These are phyloP conservation scores for Macropodus opercularis DNA, from an alignment of 2,797 vertebrate genomes.

Conservation along the genomic window DNA sequence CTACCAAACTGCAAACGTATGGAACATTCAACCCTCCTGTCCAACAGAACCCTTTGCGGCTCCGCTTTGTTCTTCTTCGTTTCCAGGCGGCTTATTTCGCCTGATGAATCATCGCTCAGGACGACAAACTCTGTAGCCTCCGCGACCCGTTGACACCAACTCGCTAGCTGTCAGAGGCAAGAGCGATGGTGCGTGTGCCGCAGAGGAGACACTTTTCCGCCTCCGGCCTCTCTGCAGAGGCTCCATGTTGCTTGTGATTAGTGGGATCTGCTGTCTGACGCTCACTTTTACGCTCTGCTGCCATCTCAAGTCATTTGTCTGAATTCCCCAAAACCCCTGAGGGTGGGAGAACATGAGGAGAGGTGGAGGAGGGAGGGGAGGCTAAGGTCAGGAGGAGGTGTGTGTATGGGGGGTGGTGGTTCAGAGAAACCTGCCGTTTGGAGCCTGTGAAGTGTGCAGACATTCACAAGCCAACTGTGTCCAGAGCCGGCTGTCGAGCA, in stretches of 20 bases:
- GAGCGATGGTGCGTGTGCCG: constrained; percentile 44
- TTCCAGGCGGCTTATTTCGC: constrained; percentile 60
- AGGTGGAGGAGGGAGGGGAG: constrained; percentile 5
- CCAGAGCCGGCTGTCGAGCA: constrained; percentile 28
- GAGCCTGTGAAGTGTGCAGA: constrained; percentile 30
- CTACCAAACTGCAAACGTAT: constrained; percentile 6
- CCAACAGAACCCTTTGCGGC: neutral
- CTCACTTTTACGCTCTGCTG: constrained; percentile 64
- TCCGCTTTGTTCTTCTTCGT: neutral
- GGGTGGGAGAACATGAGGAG: constrained; percentile 55
- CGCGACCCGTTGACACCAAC: constrained; percentile 64
- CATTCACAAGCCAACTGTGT: constrained; percentile 29
- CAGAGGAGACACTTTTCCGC: constrained; percentile 52
- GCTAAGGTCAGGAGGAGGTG: constrained; percentile 64
- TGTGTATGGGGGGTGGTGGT: constrained; percentile 41
- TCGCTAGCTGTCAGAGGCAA: constrained; percentile 64
- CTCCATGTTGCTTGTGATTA: constrained; percentile 63
- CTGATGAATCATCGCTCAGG: constrained; percentile 35
- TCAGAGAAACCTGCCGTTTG: constrained; percentile 36
- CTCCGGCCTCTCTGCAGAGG: constrained; percentile 10
- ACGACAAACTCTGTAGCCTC: constrained; percentile 45
- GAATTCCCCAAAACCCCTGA: constrained; percentile 64
- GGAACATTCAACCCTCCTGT: constrained; percentile 2
- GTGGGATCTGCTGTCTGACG: constrained; percentile 57
- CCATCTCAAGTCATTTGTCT: constrained; percentile 72